These are phyloP conservation scores for Cantharis flavilabris DNA, from an alignment of 2,888 invertebrate species.

Conservation along the genomic window DNA sequence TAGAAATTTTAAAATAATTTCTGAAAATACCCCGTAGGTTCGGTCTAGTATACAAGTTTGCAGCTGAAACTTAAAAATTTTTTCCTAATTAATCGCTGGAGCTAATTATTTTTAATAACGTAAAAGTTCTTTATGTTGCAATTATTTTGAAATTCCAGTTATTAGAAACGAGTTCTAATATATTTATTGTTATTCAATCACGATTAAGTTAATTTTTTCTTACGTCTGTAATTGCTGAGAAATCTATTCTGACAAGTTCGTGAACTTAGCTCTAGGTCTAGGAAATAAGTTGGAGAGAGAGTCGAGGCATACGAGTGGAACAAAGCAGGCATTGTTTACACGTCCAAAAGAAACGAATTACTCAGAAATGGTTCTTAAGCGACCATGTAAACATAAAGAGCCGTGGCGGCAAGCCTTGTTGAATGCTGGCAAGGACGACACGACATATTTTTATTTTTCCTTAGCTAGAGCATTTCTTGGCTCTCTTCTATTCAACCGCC, in stretches of 20 bases:
- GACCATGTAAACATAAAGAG: conserved; percentile 29
- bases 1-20: not conserved
- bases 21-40: not conserved
- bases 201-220: not conserved
- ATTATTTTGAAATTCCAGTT: not conserved
- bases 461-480: conserved; percentile 5
- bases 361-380: conserved; percentile 26
- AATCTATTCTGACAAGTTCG: conserved; percentile 1
- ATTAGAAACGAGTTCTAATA: not conserved
- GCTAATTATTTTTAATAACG: not conserved
- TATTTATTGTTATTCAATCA: not conserved
- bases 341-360: conserved; percentile 25
- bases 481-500: conserved; percentile 13
- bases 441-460: conserved; percentile 13
- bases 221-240: not conserved
- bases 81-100: not conserved
- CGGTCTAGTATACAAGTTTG: not conserved
- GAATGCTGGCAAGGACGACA: conserved; percentile 21
- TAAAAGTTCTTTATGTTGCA: not conserved
- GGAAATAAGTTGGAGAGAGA: conserved; percentile 15
- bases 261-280: conserved; percentile 13
- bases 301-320: conserved; percentile 20
- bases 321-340: conserved; percentile 24
- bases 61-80: not conserved
- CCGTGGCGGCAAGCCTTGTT: conserved; percentile 21